Evolutionary conservation across 92 coral and sea anemone species (phyloP).

Genomic region (Porites cylindrica): DNA sequence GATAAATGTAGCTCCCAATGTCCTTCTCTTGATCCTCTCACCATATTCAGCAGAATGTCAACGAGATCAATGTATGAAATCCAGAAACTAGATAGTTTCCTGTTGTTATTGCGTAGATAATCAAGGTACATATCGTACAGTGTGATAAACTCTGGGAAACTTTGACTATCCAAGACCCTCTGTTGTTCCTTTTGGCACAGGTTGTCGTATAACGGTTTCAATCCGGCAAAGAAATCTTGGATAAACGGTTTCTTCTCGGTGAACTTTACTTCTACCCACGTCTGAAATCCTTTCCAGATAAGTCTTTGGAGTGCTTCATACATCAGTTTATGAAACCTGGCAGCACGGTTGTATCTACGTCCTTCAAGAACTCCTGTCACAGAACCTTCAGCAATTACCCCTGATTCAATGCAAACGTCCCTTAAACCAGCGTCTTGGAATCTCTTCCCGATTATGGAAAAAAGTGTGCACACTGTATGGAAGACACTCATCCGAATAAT

Average conservation of each 20-base stretch:
- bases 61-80: conserved; percentile 68
- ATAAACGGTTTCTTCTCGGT: conserved; percentile 20
- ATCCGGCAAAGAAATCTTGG: conserved; percentile 40
- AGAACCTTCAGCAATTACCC: conserved; percentile 72
- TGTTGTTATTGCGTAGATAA: conserved; percentile 36
- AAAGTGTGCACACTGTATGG: conserved; percentile 57
- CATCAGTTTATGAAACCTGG: conserved; percentile 60
- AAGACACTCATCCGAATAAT: conserved; percentile 68
- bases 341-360: conserved; percentile 64
- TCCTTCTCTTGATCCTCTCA: conserved; percentile 73
- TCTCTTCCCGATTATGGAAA: conserved; percentile 40
- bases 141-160: conserved; percentile 48
- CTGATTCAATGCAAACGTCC: conserved; percentile 71
- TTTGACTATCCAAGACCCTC: conserved; percentile 35
- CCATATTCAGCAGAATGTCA: conserved; percentile 54
- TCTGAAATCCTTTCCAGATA: conserved; percentile 35
- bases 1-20: conserved; percentile 61
- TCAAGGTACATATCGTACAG: conserved; percentile 34
- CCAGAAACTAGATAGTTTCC: conserved; percentile 58
- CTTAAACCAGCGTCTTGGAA: conserved; percentile 71
- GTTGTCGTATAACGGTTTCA: conserved; percentile 34
- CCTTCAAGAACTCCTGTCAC: conserved; percentile 71
- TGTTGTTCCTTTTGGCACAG: conserved; percentile 48
- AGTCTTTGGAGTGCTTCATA: conserved; percentile 43
- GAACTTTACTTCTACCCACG: conserved; percentile 35